phyloP scores from a whole-genome alignment of 2,888 invertebrate species.

The Alviniconcha strummeri region DNA sequence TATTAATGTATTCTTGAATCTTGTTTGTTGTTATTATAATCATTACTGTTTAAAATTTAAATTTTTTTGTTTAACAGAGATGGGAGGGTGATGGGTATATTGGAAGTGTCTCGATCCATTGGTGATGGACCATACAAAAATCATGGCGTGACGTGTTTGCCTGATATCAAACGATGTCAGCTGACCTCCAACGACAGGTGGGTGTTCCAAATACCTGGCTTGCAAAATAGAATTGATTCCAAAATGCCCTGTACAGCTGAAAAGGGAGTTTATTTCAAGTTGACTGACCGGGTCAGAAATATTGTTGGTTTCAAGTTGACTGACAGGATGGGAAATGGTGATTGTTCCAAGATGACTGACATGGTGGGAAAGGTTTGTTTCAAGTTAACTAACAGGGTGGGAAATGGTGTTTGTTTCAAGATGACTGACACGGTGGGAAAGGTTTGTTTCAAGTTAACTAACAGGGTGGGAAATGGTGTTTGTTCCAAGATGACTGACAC shows the following conservation, averaged over 20 bases:
- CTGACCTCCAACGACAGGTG: constrained; percentile 74
- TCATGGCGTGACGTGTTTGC: constrained; percentile 74
- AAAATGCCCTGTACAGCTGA: no score
- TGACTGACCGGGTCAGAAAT: no score
- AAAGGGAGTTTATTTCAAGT: no score
- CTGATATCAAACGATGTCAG: constrained; percentile 75
- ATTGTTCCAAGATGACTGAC: neutral
- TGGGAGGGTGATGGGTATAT: constrained; percentile 70
- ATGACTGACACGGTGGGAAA: no score
- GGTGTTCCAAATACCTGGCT: neutral
- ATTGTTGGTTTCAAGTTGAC: neutral
- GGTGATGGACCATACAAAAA: constrained; percentile 77
- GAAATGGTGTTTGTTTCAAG: no score
- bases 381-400: no score
- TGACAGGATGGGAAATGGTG: neutral
- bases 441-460: neutral
- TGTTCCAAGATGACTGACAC: neutral
- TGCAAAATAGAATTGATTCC: no score
- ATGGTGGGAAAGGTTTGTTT: no score
- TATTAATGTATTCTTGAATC: no score
- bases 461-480: neutral
- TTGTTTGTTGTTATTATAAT: no score
- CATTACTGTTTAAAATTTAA: no score
- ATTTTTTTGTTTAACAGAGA: constrained; percentile 56
- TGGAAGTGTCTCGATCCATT: constrained; percentile 76